Conservation (phyloP, 2,113 vertebrate species). For the Lepus timidus region DNA sequence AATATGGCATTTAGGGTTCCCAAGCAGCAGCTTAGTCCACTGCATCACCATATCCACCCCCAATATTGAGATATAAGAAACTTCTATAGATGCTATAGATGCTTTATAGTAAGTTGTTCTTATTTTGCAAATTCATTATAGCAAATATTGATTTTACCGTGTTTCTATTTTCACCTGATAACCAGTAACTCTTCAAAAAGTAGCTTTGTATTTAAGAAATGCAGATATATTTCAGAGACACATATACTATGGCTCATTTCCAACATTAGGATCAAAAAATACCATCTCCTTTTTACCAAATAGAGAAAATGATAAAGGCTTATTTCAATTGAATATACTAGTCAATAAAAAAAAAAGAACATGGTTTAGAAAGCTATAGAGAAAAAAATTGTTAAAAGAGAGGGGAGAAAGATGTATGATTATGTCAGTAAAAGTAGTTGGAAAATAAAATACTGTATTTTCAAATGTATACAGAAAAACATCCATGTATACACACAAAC, state of each 20-base stretch:
- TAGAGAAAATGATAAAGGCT: background rate
- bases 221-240: conserved; percentile 17
- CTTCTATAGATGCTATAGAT: background rate
- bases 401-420: background rate
- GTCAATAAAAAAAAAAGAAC: conserved; percentile 37
- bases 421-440: background rate
- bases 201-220: conserved; percentile 19
- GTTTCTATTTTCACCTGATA: background rate
- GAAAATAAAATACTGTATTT: background rate
- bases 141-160: background rate
- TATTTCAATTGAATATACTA: conserved; percentile 31
- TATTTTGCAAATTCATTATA: background rate
- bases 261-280: conserved; percentile 36
- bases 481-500: background rate
- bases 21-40: no score
- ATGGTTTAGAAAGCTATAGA: background rate
- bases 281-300: background rate
- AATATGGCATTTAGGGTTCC: no score
- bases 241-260: conserved; percentile 43
- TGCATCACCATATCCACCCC: no score
- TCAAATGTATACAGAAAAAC: background rate
- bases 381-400: background rate
- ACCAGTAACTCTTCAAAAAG: background rate
- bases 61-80: background rate
- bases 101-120: background rate